Percentiles rank a stretch among this genome's conserved stretches.
Evolutionary conservation across 2,797 vertebrate species (phyloP).

Genomic region (Pipistrellus pygmaeus): DNA sequence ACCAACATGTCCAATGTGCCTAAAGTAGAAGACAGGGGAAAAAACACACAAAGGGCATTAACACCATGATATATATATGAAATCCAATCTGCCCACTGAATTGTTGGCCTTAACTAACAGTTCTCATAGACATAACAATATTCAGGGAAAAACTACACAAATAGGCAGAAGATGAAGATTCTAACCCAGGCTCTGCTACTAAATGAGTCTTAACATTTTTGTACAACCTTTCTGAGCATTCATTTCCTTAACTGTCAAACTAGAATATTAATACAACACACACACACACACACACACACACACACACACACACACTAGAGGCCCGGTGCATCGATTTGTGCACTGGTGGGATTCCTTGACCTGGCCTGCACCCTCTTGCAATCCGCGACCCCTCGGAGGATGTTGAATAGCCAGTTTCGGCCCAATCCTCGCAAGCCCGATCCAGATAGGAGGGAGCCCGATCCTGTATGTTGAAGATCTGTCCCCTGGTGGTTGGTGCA

Average conservation of each 20-base stretch:
- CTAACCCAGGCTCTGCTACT: background rate
- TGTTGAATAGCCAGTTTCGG: too few relatives aligned
- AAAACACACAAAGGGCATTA: slow-evolving; percentile 67
- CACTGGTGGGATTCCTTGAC: too few relatives aligned
- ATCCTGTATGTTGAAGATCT: too few relatives aligned
- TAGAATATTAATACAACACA: background rate
- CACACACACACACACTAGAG: background rate
- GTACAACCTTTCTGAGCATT: background rate
- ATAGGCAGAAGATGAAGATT: background rate
- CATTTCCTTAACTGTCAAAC: slow-evolving; percentile 9
- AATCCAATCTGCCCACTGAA: slow-evolving; percentile 20
- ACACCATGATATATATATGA: slow-evolving; percentile 54
- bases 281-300: background rate
- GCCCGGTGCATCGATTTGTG: too few relatives aligned
- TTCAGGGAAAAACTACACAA: background rate
- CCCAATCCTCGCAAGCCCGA: too few relatives aligned
- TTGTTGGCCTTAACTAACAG: background rate
- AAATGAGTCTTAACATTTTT: background rate
- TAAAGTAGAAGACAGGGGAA: slow-evolving; percentile 79
- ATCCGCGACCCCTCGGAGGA: too few relatives aligned
- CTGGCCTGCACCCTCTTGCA: too few relatives aligned
- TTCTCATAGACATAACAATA: background rate
- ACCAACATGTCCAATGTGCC: slow-evolving; percentile 98
- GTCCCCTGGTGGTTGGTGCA: too few relatives aligned
- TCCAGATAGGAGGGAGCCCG: too few relatives aligned